These are phyloP conservation scores for Daphoenositta chrysoptera DNA, from an alignment of 2,113 vertebrate genomes.

Conservation along the genomic window DNA sequence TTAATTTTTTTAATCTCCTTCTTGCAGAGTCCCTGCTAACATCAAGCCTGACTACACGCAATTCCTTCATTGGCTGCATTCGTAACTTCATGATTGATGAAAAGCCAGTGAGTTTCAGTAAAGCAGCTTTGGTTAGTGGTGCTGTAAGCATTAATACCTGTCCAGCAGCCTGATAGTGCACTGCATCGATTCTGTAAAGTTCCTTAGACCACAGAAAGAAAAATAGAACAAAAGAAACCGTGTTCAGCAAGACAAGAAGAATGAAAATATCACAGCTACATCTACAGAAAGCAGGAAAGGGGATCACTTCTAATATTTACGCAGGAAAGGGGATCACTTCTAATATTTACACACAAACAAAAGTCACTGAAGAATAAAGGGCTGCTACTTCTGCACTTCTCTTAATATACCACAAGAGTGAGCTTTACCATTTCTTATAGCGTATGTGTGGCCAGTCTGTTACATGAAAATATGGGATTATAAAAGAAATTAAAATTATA, in stretches of 20 bases:
- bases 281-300: not conserved
- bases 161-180: conserved; percentile 76
- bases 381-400: conserved; percentile 54
- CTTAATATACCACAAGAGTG: conserved; percentile 46
- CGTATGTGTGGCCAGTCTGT: not conserved
- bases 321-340: not conserved
- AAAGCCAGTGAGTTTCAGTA: conserved; percentile 83
- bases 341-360: not conserved
- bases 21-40: conserved; percentile 80
- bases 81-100: conserved; percentile 86
- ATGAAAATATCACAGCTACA: not conserved
- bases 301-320: conserved; percentile 12
- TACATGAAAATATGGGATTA: not conserved
- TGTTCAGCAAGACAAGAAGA: not conserved
- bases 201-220: conserved; percentile 32
- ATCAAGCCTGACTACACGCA: conserved; percentile 72
- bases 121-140: conserved; percentile 85
- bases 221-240: not conserved
- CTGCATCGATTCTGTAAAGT: not conserved
- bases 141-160: conserved; percentile 87
- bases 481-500: not conserved
- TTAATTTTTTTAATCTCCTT: conserved; percentile 8
- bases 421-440: conserved; percentile 45
- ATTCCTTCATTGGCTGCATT: conserved; percentile 87
- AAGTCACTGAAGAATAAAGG: conserved; percentile 26